Percentiles rank a stretch among this genome's conserved stretches.
phyloP scores from a whole-genome alignment of 2,797 vertebrate genomes.

The Acropternis orthonyx region DNA sequence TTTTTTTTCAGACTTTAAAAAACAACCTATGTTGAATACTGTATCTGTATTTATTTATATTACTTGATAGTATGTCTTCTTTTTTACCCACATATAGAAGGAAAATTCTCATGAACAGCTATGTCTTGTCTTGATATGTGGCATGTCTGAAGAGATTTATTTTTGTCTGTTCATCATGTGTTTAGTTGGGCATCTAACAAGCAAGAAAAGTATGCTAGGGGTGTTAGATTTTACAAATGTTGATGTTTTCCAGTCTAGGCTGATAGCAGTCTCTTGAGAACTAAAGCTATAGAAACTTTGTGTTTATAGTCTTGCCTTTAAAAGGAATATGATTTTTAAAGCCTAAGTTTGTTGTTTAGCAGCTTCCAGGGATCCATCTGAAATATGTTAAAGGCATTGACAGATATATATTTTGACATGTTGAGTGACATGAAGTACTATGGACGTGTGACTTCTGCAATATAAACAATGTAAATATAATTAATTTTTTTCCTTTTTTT shows the following conservation, averaged over 20 bases:
- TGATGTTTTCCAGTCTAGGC: not conserved
- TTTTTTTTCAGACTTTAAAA: not conserved
- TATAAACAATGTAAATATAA: not conserved
- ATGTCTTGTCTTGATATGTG: not conserved
- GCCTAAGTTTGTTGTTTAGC: not conserved
- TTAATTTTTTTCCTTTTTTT: not conserved
- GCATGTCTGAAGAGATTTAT: not conserved
- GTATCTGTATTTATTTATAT: not conserved
- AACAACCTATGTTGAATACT: not conserved
- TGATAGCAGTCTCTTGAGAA: not conserved
- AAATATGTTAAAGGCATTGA: not conserved
- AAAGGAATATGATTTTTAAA: not conserved
- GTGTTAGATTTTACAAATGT: not conserved
- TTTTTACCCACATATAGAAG: not conserved
- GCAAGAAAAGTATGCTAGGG: not conserved
- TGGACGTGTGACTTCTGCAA: not conserved
- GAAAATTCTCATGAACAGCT: not conserved
- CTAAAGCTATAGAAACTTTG: not conserved
- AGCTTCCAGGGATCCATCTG: not conserved
- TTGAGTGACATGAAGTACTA: not conserved
- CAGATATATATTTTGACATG: not conserved
- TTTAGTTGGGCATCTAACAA: not conserved
- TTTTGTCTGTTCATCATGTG: not conserved
- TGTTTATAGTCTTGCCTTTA: not conserved
- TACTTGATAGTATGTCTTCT: not conserved